Conservation (phyloP, 2,888 invertebrate species). For the Dastarcus helophoroides region DNA sequence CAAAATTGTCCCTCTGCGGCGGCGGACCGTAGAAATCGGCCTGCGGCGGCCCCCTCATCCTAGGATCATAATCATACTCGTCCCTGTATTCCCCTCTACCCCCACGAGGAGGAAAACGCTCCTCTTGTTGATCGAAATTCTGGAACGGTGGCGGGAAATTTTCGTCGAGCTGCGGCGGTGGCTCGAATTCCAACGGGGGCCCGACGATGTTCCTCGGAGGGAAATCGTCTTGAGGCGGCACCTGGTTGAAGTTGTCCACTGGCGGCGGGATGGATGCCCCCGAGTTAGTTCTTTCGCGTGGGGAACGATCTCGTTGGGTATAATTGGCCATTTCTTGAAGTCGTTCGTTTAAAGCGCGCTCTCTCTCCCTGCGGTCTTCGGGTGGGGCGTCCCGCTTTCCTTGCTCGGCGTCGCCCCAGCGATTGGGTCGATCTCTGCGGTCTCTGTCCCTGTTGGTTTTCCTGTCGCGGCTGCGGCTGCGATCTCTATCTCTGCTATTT, state of each 20-base stretch:
- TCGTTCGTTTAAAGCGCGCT: constrained; percentile 27
- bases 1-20: constrained; percentile 7
- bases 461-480: constrained; percentile 23
- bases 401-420: constrained; percentile 30
- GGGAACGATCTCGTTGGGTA: too few relatives aligned
- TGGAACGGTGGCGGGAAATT: constrained; percentile 8
- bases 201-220: constrained; percentile 5
- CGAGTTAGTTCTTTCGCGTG: too few relatives aligned
- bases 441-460: constrained; percentile 15
- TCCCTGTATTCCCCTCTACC: constrained; percentile 11
- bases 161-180: constrained; percentile 11
- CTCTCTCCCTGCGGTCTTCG: constrained; percentile 23
- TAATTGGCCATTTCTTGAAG: constrained; percentile 27
- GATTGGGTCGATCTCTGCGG: constrained; percentile 19
- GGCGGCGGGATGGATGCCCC: too few relatives aligned
- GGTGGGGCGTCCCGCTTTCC: constrained; percentile 5
- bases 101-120: constrained; percentile 6
- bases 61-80: not conserved
- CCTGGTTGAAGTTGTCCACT: too few relatives aligned
- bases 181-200: constrained; percentile 10
- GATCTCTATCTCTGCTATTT: constrained; percentile 14
- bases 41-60: not conserved
- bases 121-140: constrained; percentile 7
- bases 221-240: constrained; percentile 1
- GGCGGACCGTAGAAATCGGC: constrained; percentile 11